These are phyloP conservation scores for Nyctereutes procyonoides DNA, from an alignment of 2,113 vertebrate genomes.

Conservation along the genomic window DNA sequence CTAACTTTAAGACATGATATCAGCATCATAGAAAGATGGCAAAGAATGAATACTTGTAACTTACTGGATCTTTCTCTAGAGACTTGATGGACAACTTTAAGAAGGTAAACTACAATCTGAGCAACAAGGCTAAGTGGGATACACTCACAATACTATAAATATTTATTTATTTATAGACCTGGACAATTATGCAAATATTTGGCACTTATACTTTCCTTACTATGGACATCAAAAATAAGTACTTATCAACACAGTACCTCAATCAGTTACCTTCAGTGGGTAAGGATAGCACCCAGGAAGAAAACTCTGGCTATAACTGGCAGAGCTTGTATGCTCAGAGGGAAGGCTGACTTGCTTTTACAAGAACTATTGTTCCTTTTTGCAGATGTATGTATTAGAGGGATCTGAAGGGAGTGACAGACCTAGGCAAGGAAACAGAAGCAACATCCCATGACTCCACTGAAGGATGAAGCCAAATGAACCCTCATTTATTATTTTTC, in stretches of 20 bases:
- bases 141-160: neutral
- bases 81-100: neutral
- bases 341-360: neutral
- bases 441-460: neutral
- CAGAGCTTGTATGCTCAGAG: neutral
- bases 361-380: neutral
- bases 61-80: neutral
- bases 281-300: too few species aligned
- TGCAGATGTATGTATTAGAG: neutral
- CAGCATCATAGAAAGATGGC: neutral
- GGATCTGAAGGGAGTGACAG: neutral
- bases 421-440: neutral
- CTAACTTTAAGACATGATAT: neutral
- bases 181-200: neutral
- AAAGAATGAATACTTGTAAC: neutral
- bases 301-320: neutral
- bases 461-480: neutral
- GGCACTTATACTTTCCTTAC: neutral
- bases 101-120: neutral
- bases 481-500: neutral
- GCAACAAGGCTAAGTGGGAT: neutral
- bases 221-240: neutral
- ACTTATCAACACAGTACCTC: neutral
- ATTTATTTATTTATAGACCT: neutral
- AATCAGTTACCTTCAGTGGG: neutral